Evolutionary conservation across 2,113 vertebrate species (phyloP).

Genomic region (Phocoena phocoena): DNA sequence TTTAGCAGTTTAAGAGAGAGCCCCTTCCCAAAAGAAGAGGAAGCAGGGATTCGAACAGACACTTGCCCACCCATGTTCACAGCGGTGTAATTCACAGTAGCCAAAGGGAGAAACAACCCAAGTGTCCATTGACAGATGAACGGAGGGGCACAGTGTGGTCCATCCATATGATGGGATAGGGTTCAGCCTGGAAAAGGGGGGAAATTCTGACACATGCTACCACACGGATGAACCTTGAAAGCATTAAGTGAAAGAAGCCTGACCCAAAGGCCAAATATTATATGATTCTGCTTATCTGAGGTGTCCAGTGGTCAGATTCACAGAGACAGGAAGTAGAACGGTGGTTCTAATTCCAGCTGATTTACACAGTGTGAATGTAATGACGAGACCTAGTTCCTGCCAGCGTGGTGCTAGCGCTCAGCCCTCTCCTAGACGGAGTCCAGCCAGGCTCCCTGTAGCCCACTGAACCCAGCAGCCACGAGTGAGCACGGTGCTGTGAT

Average conservation of each 20-base stretch:
- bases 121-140: neutral
- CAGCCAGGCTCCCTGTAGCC: neutral
- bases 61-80: neutral
- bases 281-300: neutral
- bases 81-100: neutral
- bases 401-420: neutral
- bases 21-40: neutral
- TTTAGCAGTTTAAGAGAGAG: neutral
- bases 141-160: neutral
- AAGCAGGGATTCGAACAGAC: neutral
- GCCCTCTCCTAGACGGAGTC: neutral
- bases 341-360: neutral
- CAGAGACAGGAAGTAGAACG: neutral
- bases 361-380: neutral
- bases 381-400: neutral
- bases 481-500: fast-evolving
- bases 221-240: neutral
- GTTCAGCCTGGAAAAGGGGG: neutral
- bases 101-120: neutral
- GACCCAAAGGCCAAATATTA: neutral
- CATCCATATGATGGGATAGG: neutral
- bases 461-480: no score
- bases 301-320: neutral
- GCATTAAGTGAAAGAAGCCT: neutral
- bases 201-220: neutral